Evolutionary conservation across 2,113 vertebrate genomes (phyloP), one percentile per base, ranked within the genome.

Genomic region (Polypterus bichir): DNA sequence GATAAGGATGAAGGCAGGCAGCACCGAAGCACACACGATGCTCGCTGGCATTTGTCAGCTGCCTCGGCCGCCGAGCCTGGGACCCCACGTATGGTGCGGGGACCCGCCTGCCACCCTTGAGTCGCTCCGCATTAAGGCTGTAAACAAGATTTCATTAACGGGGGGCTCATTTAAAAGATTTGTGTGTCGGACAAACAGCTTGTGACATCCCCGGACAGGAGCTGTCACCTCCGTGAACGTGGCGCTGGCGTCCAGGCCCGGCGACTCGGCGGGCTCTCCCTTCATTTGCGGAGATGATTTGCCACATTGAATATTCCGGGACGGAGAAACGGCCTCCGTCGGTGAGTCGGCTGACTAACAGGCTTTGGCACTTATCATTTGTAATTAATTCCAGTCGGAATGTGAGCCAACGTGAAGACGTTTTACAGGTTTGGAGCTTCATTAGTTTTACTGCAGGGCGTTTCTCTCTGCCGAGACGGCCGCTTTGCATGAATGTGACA

Each of bases 271-370:
- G 9, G 54, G 10, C 44, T 4, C 54, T 1, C 54, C 54, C 54
- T 55, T 55, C 10, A 55, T 55, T 55, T 55, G 44, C 54, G 5
- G 54, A 27, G 44, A 55, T 55, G 10, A 55, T 55, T 55, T 55
- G 54, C 54, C 54, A 55, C 54, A 55, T 55, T 55, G 6, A 55
- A 55, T 55, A 55, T 55, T 55, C 10, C 54, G 44, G 54, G 44
- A 55, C 6, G 10, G 44, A 55, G 44, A 11, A 55, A 55, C 27
- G 27, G 44, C 44, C 54, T 55, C 54, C 54, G 3, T 55, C 44
- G 54, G 54, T 55, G 5, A 10, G 5, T 55, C 44, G 10, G 5
- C 5, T 55, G 54, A 55, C 10, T 11, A 55, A 55, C 9, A 55
- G 44, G 9, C 3, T 8, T 9, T 55, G 54, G 54, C 54, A 55